Base-by-base conservation (phyloP, 2,797 vertebrate species). In the Mormyrus proboscirostris region DNA sequence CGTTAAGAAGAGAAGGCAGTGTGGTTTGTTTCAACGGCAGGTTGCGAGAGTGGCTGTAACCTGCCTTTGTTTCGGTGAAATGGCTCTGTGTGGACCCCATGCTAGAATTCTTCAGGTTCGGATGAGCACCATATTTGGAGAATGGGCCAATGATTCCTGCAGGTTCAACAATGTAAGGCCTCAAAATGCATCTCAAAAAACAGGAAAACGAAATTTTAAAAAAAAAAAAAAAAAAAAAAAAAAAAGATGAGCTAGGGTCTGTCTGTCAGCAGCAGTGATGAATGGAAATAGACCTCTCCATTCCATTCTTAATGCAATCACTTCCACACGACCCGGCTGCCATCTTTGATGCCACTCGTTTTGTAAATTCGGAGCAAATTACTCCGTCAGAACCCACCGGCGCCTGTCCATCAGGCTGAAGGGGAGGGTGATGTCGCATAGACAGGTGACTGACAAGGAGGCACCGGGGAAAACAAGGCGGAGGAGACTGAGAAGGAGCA, bases 361-460 rank as follows among this genome's bases (percentile, higher is more conserved):
- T 96, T 95, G 95, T 94, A 94, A 93, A 95, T 94, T 91, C 91
- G 89, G 88, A 95, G 96, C 94, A 97, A 97, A 97, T 97, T 95
- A 96, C 95, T 95, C 95, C 95, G 94, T 97, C 96, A 96, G 95
- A 97, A 97, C 91, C 94, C 92, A 90, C 93, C 93, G 92, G 92
- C 88, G 92, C 93, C 94, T 95, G 95, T 95, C 96, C 93, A 93
- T 97, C 96, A 97, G 88, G 65, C 90, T 82, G 95, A 93, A 90
- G 90, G 93, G 93, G 91, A 92, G 92, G 95, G 94, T 94, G 95
- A 95, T 94, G 95, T 95, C 90, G 89, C 91, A 88, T 90, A 93
- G 96, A 97, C 96, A 96, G 95, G 93, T 95, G 96, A 97, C 93
- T 96, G 96, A 97, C 96, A 96, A 94, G 94, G 91, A 95, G 92